Evolutionary conservation across 2,888 invertebrate genomes (phyloP), one percentile per base, ranked within the genome.

Genomic region (Phragmatobia fuliginosa): DNA sequence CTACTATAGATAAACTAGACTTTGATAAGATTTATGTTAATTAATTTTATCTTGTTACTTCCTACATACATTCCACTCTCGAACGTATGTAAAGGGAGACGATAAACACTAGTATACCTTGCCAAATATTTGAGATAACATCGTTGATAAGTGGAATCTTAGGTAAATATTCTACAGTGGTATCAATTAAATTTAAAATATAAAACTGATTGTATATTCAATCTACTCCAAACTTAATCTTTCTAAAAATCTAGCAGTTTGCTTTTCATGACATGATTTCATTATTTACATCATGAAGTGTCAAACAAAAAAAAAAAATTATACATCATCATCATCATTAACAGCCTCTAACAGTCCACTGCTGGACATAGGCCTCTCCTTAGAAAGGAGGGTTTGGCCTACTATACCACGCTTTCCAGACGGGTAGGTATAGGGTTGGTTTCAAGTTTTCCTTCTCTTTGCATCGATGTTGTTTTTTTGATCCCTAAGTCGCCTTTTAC

Each of bases 71-170:
- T 49, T 63, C 63, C 31, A 32, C 49, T 63, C n/a, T n/a, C n/a
- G n/a, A n/a, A n/a, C 32, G 21, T 14, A 45, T 32, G 32, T 32
- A 49, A 63, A 21, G 62, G 31, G 38, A 18, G 31, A 5, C 21
- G 62, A 62, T 62, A 32, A 62, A 41, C 41, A n/a, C 16, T 21
- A 49, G n/a, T n/a, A n/a, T 31, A 45, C 28, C 45, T 63, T 32
- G 45, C n/a, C 32, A 45, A 63, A 63, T 63, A 49, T 45, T 49
- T 52, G n/a, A 33, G 63, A 64, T 64, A 64, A 25, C 25, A 32
- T 8, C 16, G 25, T 49, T 64, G 49, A 52, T 64, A 64, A n/a
- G 33, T 28, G 5, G 28, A 56, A 52, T 25, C 52, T 45, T 45
- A 21, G 21, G 18, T 45, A 45, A 10, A 49, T n/a, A 8, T 49